Percentiles rank a stretch among this genome's conserved stretches.
Conservation (phyloP, 2,797 vertebrate genomes). For the Nasua narica region DNA sequence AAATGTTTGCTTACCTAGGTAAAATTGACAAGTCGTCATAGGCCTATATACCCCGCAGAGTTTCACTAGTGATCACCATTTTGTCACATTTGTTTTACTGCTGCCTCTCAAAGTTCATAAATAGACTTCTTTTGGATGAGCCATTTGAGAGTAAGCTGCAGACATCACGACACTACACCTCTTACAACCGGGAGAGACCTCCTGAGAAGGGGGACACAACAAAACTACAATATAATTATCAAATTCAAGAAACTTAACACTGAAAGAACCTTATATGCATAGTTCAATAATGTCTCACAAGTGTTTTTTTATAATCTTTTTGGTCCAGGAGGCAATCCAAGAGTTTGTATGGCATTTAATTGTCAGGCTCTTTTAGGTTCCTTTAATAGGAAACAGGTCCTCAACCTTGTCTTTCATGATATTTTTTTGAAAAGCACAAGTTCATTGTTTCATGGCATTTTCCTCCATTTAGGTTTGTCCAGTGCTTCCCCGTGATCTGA, state of each 20-base stretch:
- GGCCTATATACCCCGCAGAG: background rate
- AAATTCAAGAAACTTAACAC: constrained; percentile 37
- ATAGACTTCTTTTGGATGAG: background rate
- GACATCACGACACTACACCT: background rate
- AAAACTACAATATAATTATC: constrained; percentile 49
- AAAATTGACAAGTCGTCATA: background rate
- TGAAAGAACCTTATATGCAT: background rate
- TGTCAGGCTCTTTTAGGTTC: background rate
- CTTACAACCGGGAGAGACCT: background rate
- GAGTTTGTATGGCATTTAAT: background rate
- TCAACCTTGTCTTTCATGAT: background rate
- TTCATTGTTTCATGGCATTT: background rate
- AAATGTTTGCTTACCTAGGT: background rate
- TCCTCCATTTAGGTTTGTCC: background rate
- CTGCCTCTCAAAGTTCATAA: background rate
- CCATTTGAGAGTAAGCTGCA: background rate
- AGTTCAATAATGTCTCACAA: background rate
- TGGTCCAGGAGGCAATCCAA: background rate
- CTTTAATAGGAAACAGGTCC: background rate
- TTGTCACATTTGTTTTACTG: background rate
- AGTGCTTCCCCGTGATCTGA: background rate
- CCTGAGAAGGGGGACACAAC: constrained; percentile 5
- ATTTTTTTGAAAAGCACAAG: background rate
- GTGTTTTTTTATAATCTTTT: background rate
- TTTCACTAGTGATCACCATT: background rate